Base-by-base conservation (phyloP, 2,888 invertebrate species). In the Carterocephalus palaemon region DNA sequence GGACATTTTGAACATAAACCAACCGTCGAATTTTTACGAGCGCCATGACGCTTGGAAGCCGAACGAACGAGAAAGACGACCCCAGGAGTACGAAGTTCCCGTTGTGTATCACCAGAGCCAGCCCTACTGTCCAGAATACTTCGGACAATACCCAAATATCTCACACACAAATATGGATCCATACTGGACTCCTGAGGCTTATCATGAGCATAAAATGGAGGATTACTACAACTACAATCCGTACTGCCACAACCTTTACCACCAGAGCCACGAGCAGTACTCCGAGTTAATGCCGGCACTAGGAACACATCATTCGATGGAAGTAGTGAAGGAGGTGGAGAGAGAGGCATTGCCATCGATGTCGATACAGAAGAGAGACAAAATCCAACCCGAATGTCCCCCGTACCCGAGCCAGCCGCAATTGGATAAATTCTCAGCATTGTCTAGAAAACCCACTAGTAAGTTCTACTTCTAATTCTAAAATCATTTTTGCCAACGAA, bases 1-100 rank as follows among this genome's bases (percentile, higher is more conserved):
- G 52, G 84, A 86, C 43, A 86, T 86, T 8, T 51, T 86, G 6
- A 85, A 74, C 41, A 76, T 75, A 33, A 76, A 74, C 48, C 82
- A 79, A 47, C 57, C 73, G 2, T 65, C 70, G 28, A 70, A 68
- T 20, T 72, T 59, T 45, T 83, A 75, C 54, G 84, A 84, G 42
- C 62, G 78, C 49, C 73, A 56, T 36, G 82, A 83, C 8, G 17
- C 59, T 4, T 83, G 83, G 82, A 83, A 75, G 50, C 56, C 64
- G 15, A 67, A 57, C 39, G 80, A 80, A 0, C 64, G 75, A 42
- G 74, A 74, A 0, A 56, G 72, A 49, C 60, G 72, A 34, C 48
- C 48, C 2, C 67, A 70, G 8, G 82, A 81, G 4, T 77, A 72
- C 32, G 78, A 83, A 22, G n/a, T n/a, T n/a, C n/a, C n/a, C n/a